These are phyloP conservation scores for Rhingia rostrata DNA, from an alignment of 2,888 invertebrate genomes.

Conservation along the genomic window DNA sequence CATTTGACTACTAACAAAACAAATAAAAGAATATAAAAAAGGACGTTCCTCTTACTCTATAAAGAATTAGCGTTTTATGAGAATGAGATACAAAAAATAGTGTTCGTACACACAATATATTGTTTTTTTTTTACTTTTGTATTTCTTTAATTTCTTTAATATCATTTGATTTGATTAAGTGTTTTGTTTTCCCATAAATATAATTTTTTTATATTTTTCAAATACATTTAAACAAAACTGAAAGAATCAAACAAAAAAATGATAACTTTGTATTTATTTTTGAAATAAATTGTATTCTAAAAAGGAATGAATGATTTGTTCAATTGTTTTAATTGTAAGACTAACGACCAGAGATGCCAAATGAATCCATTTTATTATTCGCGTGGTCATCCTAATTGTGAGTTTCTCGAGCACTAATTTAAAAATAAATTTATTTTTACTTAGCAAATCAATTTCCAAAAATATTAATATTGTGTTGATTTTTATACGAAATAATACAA, in stretches of 20 bases:
- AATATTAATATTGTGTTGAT: background rate
- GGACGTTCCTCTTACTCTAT: too few relatives aligned
- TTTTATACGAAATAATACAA: too few relatives aligned
- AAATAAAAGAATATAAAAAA: too few relatives aligned
- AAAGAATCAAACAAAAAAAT: constrained; percentile 13
- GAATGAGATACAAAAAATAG: constrained; percentile 37
- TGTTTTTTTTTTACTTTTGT: constrained; percentile 10
- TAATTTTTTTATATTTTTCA: constrained; percentile 12
- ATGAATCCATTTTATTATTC: constrained; percentile 2
- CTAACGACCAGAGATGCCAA: constrained; percentile 26
- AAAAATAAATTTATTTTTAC: constrained; percentile 17
- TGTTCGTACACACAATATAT: constrained; percentile 18
- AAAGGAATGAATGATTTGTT: constrained; percentile 45
- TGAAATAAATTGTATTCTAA: constrained; percentile 8
- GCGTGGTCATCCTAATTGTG: constrained; percentile 30
- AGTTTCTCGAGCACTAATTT: constrained; percentile 52
- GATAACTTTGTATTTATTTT: constrained; percentile 12
- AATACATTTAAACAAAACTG: constrained; percentile 13
- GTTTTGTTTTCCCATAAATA: constrained; percentile 66
- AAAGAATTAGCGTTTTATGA: constrained; percentile 2
- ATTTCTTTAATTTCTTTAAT: constrained; percentile 43
- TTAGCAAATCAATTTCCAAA: background rate
- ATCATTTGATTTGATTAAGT: constrained; percentile 55
- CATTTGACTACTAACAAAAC: too few relatives aligned
- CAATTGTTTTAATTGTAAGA: constrained; percentile 6